These are phyloP conservation scores for Prosapia bicincta DNA, from an alignment of 2,888 invertebrate species.

Conservation along the genomic window DNA sequence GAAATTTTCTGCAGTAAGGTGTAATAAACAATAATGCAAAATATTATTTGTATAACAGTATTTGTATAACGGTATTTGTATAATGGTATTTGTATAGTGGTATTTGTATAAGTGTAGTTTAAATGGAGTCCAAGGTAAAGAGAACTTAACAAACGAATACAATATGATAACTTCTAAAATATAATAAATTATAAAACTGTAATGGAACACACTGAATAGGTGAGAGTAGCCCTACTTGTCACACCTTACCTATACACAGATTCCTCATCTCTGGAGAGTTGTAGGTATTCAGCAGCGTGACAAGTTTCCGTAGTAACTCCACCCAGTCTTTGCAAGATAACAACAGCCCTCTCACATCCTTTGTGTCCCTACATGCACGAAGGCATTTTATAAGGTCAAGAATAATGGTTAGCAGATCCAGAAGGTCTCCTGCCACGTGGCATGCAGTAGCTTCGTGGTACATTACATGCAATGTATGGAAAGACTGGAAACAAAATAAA, in stretches of 20 bases:
- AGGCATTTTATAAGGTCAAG: slow-evolving; percentile 68
- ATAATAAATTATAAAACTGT: too few relatives aligned
- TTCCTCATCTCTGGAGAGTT: slow-evolving; percentile 81
- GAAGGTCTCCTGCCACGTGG: slow-evolving; percentile 77
- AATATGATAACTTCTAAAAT: too few relatives aligned
- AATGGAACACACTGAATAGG: too few relatives aligned
- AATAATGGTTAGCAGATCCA: slow-evolving; percentile 75
- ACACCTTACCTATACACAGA: slow-evolving; percentile 64
- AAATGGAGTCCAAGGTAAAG: too few relatives aligned
- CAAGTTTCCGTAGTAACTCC: slow-evolving; percentile 80
- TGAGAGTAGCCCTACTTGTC: too few relatives aligned
- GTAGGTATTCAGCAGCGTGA: slow-evolving; percentile 84
- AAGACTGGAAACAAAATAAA: slow-evolving; percentile 58
- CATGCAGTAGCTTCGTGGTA: slow-evolving; percentile 91
- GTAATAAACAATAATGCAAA: too few relatives aligned
- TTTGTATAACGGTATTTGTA: too few relatives aligned
- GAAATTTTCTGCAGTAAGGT: too few relatives aligned
- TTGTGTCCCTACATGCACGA: slow-evolving; percentile 53
- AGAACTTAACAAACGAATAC: too few relatives aligned
- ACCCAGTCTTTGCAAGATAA: slow-evolving; percentile 78
- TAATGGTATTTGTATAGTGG: too few relatives aligned
- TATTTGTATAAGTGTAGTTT: too few relatives aligned
- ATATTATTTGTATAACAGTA: too few relatives aligned
- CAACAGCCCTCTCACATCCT: slow-evolving; percentile 33
- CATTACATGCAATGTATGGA: slow-evolving; percentile 89